Evolutionary conservation across 2,888 invertebrate genomes (phyloP).

Genomic region (Shargacucullia verbasci): DNA sequence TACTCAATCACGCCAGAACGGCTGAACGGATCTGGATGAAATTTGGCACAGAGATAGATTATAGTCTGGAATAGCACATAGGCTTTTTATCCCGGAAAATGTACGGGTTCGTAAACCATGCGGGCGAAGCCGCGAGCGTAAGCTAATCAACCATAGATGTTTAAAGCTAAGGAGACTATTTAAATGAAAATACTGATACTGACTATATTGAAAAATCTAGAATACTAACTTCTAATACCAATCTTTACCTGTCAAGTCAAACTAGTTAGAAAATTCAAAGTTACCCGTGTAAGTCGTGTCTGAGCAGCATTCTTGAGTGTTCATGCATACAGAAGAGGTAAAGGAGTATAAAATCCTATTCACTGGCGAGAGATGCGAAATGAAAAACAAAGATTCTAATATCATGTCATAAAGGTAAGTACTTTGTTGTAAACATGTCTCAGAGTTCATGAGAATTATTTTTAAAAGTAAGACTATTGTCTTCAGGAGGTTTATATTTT

Average conservation of each 20-base stretch:
- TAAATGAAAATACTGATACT: background rate
- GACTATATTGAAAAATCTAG: background rate
- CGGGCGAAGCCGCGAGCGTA: no score
- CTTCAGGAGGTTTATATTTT: no score
- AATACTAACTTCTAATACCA: slow-evolving; percentile 12
- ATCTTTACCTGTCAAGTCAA: slow-evolving; percentile 1
- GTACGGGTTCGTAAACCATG: no score
- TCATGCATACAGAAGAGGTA: slow-evolving; percentile 51
- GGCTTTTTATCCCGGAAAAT: no score
- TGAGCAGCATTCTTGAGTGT: slow-evolving; percentile 30
- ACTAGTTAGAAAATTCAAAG: slow-evolving; percentile 41
- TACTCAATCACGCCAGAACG: no score
- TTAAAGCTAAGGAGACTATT: background rate
- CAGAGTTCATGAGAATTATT: slow-evolving; percentile 8
- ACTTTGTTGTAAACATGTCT: slow-evolving; percentile 13
- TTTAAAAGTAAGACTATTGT: no score
- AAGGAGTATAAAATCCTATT: slow-evolving; percentile 38
- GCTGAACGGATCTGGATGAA: no score
- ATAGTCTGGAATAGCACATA: no score
- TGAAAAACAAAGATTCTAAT: slow-evolving; percentile 33
- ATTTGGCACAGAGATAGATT: no score
- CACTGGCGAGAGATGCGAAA: slow-evolving; percentile 31
- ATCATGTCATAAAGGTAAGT: slow-evolving; percentile 18
- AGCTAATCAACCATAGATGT: no score
- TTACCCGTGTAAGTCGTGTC: slow-evolving; percentile 29